Evolutionary conservation across 2,888 invertebrate genomes (phyloP).

Genomic region (Boloria euphrosyne): DNA sequence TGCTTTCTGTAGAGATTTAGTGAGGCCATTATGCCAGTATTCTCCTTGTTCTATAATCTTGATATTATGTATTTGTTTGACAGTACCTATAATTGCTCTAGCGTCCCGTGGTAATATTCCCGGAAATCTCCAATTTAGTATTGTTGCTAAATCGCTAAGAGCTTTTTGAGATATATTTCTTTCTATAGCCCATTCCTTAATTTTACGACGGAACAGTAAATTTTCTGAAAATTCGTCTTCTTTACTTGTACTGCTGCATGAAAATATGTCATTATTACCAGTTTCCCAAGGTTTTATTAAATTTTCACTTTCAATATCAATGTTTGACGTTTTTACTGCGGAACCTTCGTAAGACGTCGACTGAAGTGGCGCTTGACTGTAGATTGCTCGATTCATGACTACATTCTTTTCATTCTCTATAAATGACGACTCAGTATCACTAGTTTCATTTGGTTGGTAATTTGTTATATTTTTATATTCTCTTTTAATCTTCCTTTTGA

Average conservation of each 20-base stretch:
- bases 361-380: too few species aligned
- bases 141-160: constrained; percentile 12
- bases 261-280: too few species aligned
- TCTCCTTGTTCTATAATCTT: constrained; percentile 33
- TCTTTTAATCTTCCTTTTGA: constrained; percentile 3
- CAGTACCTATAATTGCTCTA: background rate
- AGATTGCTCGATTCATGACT: too few species aligned
- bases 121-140: constrained; percentile 6
- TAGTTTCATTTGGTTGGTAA: constrained; percentile 6
- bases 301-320: too few species aligned
- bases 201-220: constrained; percentile 6
- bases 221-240: too few species aligned
- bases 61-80: background rate
- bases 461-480: constrained; percentile 7
- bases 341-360: too few species aligned
- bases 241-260: too few species aligned
- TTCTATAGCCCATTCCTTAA: constrained; percentile 11
- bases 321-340: too few species aligned
- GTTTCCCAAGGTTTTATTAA: too few species aligned
- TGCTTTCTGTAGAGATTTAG: constrained; percentile 23
- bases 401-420: too few species aligned
- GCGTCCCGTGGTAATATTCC: constrained; percentile 16
- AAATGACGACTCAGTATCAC: background rate
- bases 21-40: constrained; percentile 42
- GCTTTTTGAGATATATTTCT: constrained; percentile 19